Evolutionary conservation across 2,113 vertebrate species (phyloP), one percentile per base, ranked within the genome.

Genomic region (Ciconia maguari): DNA sequence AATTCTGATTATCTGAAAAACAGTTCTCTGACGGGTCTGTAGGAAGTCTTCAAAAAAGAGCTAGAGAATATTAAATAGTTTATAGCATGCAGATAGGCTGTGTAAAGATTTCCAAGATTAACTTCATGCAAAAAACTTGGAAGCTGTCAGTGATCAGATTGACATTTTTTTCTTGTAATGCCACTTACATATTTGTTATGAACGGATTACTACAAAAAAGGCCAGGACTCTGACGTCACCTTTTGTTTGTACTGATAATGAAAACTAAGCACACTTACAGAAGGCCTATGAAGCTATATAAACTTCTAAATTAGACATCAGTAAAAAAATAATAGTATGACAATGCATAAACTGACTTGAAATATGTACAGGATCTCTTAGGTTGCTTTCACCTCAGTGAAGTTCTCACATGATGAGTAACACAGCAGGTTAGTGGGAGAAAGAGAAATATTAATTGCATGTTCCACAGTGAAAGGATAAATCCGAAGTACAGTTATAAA

Each of bases 171-270:
- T 87, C 10, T 9, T 57, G 36, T 83, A 51, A 46, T 46, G 36
- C 13, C 27, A 57, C 8, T 66, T 65, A 29, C 8, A 2, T 57
- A 55, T 91, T 87, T 84, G 5, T 66, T 78, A 38, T 36, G 34
- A 81, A 58, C 32, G 12, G 19, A 74, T 62, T 69, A 26, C 26
- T 38, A 51, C 4, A 48, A 80, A 83, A 90, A 29, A n/a, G 8
- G 2, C 16, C 4, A 69, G 22, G 17, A 57, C 13, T 86, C 19
- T 0, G 2, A 22, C 1, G 2, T 60, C 34, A 38, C 7, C 18
- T 93, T 81, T 76, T 34, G 13, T 72, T 88, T 94, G 10, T 22
- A 54, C 5, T 32, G 26, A 27, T 65, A 51, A 51, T 54, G 75
- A 48, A 84, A 91, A 78, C 6, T 54, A 68, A 64, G 16, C 30